Evolutionary conservation across 2,113 vertebrate species (phyloP), one percentile per base, ranked within the genome.

Genomic region (Phoenicopterus ruber): DNA sequence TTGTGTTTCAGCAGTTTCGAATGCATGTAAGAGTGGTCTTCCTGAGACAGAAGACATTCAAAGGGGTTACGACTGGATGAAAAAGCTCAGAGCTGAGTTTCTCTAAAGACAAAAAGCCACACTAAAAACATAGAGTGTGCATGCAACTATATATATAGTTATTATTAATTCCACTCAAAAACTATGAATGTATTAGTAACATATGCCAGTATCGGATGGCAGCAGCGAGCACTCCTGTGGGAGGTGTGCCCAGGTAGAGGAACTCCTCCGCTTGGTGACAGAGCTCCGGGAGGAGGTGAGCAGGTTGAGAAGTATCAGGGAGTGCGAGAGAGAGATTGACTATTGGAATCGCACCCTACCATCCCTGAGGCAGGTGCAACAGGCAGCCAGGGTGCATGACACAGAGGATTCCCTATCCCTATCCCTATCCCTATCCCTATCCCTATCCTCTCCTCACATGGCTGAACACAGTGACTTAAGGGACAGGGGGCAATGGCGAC

Each of bases 221-320:
- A 59, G 32, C 32, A 90, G 34, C 0, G 1, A 40, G 29, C 38
- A 20, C 15, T 0, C 0, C 38, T 61, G 28, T 19, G n/a, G 24
- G n/a, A 31, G 13, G 4, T 54, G 31, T 31, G 17, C 21, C 40
- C 24, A n/a, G 10, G 36, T 32, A 18, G 17, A 52, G 36, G 24
- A 80, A 54, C 18, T 29, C 49, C 42, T 32, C 61, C 32, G 17
- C 38, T n/a, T 28, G 21, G 10, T 28, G 18, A n/a, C 31, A 65
- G 47, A 55, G 29, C 42, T 44, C 42, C 15, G 46, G 16, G 15
- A 31, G 9, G 13, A 34, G 10, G 2, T 34, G 54, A 38, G 13
- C 21, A 38, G 0, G 0, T 11, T 3, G 18, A 59, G 18, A 15
- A 44, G 42, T 15, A 44, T 44, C 42, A 44, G 42, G 42, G 42